phyloP scores from a whole-genome alignment of 1,140 invertebrate genomes.

The Hyles euphorbiae region DNA sequence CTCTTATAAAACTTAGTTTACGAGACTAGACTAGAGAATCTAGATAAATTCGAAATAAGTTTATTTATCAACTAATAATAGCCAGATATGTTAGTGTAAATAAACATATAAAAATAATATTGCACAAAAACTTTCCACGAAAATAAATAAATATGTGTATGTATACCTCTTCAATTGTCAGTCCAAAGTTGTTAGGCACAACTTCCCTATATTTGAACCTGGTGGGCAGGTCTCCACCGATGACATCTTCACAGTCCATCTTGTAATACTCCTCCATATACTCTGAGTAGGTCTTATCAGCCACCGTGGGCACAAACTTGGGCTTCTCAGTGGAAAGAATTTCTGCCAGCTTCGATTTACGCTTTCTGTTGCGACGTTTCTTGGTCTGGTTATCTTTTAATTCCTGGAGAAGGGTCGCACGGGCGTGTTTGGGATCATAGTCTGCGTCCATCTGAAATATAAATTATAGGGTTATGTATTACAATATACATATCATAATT shows the following conservation, averaged over 20 bases:
- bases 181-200: constrained; percentile 92
- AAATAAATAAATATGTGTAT: background rate
- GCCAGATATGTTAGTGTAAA: no score
- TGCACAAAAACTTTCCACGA: no score
- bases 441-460: constrained; percentile 89
- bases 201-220: constrained; percentile 96
- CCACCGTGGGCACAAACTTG: constrained; percentile 84
- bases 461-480: background rate
- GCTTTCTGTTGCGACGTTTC: constrained; percentile 79
- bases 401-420: constrained; percentile 76
- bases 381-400: constrained; percentile 76
- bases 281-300: constrained; percentile 86
- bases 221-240: constrained; percentile 91
- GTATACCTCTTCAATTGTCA: constrained; percentile 90
- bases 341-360: constrained; percentile 82
- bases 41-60: no score
- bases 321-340: constrained; percentile 85
- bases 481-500: no score
- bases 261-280: constrained; percentile 97
- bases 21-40: no score
- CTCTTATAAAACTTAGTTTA: no score
- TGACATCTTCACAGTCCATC: constrained; percentile 95
- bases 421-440: constrained; percentile 79
- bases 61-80: no score
- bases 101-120: no score